phyloP scores from a whole-genome alignment of 2,113 vertebrate genomes.

The Anolis sagrei region DNA sequence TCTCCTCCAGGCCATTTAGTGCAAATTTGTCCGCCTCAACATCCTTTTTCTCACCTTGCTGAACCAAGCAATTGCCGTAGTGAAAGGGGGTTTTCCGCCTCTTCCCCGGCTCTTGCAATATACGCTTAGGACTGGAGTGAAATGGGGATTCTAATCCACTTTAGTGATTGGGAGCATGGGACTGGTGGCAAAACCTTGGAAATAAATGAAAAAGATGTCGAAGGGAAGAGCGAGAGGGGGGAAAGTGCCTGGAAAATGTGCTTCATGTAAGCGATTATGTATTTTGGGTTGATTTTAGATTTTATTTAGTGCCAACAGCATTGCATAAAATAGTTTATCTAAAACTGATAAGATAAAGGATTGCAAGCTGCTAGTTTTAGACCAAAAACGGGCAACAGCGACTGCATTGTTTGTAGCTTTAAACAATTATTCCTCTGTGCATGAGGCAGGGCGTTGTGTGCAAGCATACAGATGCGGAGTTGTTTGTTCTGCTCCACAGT shows the following conservation, averaged over 20 bases:
- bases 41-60: not conserved
- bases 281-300: too few species aligned
- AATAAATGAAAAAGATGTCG: not conserved
- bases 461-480: too few species aligned
- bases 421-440: too few species aligned
- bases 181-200: not conserved
- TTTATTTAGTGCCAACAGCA: too few species aligned
- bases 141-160: not conserved
- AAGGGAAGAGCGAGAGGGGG: too few species aligned
- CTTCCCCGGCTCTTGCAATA: not conserved
- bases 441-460: too few species aligned
- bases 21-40: not conserved
- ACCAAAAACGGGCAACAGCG: too few species aligned
- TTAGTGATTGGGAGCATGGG: not conserved
- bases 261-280: not conserved
- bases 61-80: not conserved
- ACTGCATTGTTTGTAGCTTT: too few species aligned
- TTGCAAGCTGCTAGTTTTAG: too few species aligned
- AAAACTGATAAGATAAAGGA: too few species aligned
- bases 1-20: not conserved
- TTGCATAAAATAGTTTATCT: too few species aligned
- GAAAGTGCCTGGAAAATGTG: not conserved
- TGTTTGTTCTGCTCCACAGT: too few species aligned
- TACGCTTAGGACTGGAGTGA: not conserved
- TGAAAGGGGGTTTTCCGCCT: not conserved